phyloP scores from a whole-genome alignment of 1,140 invertebrate genomes.

The Drosophila quadrilineata region DNA sequence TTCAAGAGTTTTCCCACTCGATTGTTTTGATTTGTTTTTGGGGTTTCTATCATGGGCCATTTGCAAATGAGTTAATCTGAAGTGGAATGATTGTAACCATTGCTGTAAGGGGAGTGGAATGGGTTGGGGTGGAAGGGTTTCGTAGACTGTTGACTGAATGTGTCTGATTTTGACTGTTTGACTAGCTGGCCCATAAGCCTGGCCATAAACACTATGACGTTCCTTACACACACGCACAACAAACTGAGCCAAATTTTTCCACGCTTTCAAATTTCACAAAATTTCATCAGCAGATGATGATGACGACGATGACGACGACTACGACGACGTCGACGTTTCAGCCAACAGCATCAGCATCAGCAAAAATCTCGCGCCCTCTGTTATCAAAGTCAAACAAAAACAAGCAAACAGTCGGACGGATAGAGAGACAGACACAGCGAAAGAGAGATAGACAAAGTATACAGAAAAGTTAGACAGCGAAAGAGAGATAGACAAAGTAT shows the following conservation, averaged over 20 bases:
- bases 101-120: too few relatives aligned
- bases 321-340: too few relatives aligned
- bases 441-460: neutral
- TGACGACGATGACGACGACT: too few relatives aligned
- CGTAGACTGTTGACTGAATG: neutral
- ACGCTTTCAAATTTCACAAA: slow-evolving; percentile 56
- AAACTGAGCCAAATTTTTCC: slow-evolving; percentile 58
- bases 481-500: neutral
- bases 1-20: too few relatives aligned
- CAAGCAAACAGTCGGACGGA: slow-evolving; percentile 11
- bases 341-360: too few relatives aligned
- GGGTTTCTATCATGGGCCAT: too few relatives aligned
- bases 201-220: slow-evolving; percentile 57
- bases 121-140: neutral
- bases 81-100: too few relatives aligned
- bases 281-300: slow-evolving; percentile 57
- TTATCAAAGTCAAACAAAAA: slow-evolving; percentile 69
- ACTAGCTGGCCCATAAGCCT: slow-evolving; percentile 7
- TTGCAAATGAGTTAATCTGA: too few relatives aligned
- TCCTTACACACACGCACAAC: neutral
- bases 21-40: too few relatives aligned
- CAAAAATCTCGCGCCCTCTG: slow-evolving; percentile 45
- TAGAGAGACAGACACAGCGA: neutral
- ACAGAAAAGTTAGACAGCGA: neutral
- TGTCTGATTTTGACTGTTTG: neutral